A percentile compares a stretch with the other conserved stretches of the same genome.
Evolutionary conservation across 2,113 vertebrate genomes (phyloP).

Genomic region (Phrynosoma blainvillii): DNA sequence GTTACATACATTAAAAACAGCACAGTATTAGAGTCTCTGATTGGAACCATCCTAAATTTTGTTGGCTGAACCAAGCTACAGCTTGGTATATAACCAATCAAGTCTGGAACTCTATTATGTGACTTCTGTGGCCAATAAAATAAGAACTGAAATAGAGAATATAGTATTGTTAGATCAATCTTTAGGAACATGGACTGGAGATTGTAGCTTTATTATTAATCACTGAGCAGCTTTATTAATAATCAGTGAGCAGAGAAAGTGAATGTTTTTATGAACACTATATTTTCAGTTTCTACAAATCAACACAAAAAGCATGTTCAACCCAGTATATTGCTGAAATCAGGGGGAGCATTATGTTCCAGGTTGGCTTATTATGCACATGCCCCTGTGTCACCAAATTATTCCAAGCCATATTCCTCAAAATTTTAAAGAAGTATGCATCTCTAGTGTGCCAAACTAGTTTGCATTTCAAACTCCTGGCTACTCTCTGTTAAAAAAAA

Average conservation of each 20-base stretch:
- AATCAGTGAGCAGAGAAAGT: constrained; percentile 29
- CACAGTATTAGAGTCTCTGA: neutral
- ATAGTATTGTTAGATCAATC: neutral
- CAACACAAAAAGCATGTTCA: neutral
- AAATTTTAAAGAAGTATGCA: too few species aligned
- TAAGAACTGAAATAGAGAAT: constrained; percentile 5
- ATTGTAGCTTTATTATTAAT: constrained; percentile 29
- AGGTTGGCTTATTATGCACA: too few species aligned
- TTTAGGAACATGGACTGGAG: neutral
- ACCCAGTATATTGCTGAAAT: neutral
- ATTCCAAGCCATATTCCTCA: neutral
- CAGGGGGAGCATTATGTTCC: neutral
- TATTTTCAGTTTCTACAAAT: neutral
- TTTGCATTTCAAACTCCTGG: too few species aligned
- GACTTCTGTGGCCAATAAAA: constrained; percentile 28
- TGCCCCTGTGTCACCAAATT: neutral
- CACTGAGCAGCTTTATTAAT: constrained; percentile 22
- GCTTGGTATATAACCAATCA: constrained; percentile 4
- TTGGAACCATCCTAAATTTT: neutral
- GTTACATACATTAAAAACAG: too few species aligned
- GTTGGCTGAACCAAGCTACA: neutral
- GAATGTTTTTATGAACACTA: neutral
- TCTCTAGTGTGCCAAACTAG: too few species aligned
- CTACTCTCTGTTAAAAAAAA: too few species aligned
- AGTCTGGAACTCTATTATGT: neutral